Conservation (phyloP, 37 sponge, comb jelly and placozoan genomes). For the Haliclona indistincta region DNA sequence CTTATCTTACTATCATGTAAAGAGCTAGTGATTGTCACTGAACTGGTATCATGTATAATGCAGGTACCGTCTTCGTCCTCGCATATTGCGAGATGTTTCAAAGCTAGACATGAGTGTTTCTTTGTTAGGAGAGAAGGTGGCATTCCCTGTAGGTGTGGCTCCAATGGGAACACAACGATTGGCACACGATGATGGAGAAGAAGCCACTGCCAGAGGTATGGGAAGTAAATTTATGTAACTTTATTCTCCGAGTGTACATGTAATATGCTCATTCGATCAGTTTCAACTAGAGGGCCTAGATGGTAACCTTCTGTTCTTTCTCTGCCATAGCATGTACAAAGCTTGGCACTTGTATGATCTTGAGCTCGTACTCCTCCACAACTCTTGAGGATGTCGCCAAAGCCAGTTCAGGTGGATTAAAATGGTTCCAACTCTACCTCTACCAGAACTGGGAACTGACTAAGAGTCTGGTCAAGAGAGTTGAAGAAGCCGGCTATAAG, state of each 20-base stretch:
- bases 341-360: slow-evolving; percentile 68
- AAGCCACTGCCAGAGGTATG: slow-evolving; percentile 82
- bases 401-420: slow-evolving; percentile 37
- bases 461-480: slow-evolving; percentile 49
- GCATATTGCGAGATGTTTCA: slow-evolving; percentile 78
- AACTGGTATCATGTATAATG: no score
- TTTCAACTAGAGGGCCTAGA: not conserved
- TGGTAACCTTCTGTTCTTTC: not conserved
- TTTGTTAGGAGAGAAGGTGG: slow-evolving; percentile 66
- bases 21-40: no score
- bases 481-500: slow-evolving; percentile 77
- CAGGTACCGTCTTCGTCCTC: slow-evolving; percentile 75
- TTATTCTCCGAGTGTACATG: no score
- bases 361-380: slow-evolving; percentile 77
- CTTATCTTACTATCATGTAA: no score
- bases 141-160: slow-evolving; percentile 79
- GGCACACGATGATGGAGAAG: slow-evolving; percentile 89
- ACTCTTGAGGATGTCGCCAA: slow-evolving; percentile 79
- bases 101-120: slow-evolving; percentile 27
- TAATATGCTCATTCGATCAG: no score
- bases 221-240: no score
- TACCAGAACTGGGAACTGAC: slow-evolving; percentile 57
- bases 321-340: slow-evolving; percentile 38
- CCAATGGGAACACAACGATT: slow-evolving; percentile 92
- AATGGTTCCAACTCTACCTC: slow-evolving; percentile 92